phyloP scores from a whole-genome alignment of 2,797 vertebrate species.

The Heterohyrax brucei region DNA sequence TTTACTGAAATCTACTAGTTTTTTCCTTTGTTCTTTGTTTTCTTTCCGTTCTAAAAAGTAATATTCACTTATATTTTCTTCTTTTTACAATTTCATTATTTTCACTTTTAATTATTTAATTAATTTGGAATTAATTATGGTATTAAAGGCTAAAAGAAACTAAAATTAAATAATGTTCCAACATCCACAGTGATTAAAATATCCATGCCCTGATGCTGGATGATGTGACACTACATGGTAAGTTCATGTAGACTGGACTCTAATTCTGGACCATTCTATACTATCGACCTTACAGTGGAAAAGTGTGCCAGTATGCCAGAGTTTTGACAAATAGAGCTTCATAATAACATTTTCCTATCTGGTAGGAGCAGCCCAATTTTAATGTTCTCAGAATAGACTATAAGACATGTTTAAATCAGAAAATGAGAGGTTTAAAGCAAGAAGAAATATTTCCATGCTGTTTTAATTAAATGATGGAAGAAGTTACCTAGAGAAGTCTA shows the following conservation, averaged over 20 bases:
- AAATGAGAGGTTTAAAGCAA: neutral
- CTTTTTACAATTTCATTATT: slow-evolving; percentile 52
- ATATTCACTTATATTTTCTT: neutral
- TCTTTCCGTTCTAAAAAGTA: neutral
- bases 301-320: neutral
- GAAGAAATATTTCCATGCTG: neutral
- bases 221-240: neutral
- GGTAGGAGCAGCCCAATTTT: neutral
- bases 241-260: neutral
- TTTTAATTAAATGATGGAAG: slow-evolving; percentile 28
- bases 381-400: slow-evolving; percentile 12
- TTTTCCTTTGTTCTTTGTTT: neutral
- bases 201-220: neutral
- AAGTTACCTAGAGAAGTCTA: neutral
- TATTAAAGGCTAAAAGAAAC: slow-evolving; percentile 5
- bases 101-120: slow-evolving; percentile 27
- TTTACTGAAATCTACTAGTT: neutral
- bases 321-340: neutral
- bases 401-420: slow-evolving; percentile 49
- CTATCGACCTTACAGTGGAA: neutral
- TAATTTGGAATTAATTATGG: slow-evolving; percentile 42
- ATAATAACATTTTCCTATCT: neutral
- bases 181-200: slow-evolving; percentile 37
- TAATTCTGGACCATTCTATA: neutral
- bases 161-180: slow-evolving; percentile 9